phyloP scores from a whole-genome alignment of 1,140 invertebrate species.

The Mizuhopecten yessoensis region DNA sequence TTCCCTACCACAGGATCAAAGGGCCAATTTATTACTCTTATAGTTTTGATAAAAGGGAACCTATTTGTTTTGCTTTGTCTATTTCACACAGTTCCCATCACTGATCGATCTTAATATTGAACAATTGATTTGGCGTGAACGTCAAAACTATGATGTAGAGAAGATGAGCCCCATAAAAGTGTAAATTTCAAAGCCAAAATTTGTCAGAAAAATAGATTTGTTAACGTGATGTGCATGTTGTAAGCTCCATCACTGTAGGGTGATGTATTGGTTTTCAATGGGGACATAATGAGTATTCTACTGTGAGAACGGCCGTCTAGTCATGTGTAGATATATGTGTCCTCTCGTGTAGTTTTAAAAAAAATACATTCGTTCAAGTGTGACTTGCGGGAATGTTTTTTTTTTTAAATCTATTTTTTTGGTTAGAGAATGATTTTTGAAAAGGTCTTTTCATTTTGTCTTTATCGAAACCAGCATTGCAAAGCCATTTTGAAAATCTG shows the following conservation, averaged over 20 bases:
- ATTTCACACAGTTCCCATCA: background rate
- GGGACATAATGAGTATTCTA: background rate
- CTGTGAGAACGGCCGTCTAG: background rate
- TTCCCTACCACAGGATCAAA: background rate
- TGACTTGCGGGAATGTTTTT: background rate
- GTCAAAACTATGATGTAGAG: constrained; percentile 26
- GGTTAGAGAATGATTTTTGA: too few relatives aligned
- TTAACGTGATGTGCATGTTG: constrained; percentile 18
- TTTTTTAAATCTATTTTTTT: background rate
- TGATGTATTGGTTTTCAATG: constrained; percentile 30
- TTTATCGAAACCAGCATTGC: too few relatives aligned
- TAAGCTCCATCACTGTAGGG: background rate
- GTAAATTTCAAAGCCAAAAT: constrained; percentile 39
- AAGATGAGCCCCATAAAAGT: constrained; percentile 5
- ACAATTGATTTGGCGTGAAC: constrained; percentile 32
- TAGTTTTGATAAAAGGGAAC: constrained; percentile 27
- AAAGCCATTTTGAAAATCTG: too few relatives aligned
- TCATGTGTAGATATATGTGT: background rate
- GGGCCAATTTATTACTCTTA: constrained; percentile 38
- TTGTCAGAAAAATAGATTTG: constrained; percentile 32
- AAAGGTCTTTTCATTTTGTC: too few relatives aligned
- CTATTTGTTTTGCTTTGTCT: background rate
- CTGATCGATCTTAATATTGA: constrained; percentile 39
- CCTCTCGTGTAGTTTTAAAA: background rate
- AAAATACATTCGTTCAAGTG: background rate